phyloP scores from a whole-genome alignment of 1,140 invertebrate genomes.

The Nasonia giraulti region DNA sequence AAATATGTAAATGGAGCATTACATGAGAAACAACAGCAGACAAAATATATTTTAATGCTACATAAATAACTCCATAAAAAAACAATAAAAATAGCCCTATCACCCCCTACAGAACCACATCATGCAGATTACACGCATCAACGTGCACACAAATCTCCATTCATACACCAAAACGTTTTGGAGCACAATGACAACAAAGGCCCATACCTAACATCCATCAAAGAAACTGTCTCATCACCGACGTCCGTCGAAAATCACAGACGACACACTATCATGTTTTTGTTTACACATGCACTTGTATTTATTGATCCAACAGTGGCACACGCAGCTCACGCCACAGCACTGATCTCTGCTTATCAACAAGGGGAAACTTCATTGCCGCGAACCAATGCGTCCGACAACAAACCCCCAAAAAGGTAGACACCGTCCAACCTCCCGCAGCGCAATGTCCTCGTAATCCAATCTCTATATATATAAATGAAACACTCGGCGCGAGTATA shows the following conservation, averaged over 20 bases:
- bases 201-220: not conserved
- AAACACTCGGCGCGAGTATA: not conserved
- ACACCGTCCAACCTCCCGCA: not conserved
- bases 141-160: too few relatives aligned
- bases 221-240: not conserved
- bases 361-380: not conserved
- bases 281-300: constrained; percentile 35
- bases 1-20: not conserved
- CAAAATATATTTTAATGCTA: too few relatives aligned
- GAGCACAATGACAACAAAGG: not conserved
- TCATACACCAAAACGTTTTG: not conserved
- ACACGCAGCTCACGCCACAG: not conserved
- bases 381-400: not conserved
- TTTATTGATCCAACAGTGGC: not conserved
- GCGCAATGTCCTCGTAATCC: not conserved
- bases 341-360: constrained; percentile 6
- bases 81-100: too few relatives aligned
- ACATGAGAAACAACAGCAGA: too few relatives aligned
- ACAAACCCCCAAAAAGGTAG: not conserved
- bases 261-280: not conserved
- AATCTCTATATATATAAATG: too few relatives aligned
- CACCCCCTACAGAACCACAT: too few relatives aligned
- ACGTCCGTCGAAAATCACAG: not conserved
- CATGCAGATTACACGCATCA: too few relatives aligned
- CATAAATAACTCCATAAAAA: too few relatives aligned